Evolutionary conservation across 2,113 vertebrate species (phyloP).

Genomic region (Crotalus viridis): DNA sequence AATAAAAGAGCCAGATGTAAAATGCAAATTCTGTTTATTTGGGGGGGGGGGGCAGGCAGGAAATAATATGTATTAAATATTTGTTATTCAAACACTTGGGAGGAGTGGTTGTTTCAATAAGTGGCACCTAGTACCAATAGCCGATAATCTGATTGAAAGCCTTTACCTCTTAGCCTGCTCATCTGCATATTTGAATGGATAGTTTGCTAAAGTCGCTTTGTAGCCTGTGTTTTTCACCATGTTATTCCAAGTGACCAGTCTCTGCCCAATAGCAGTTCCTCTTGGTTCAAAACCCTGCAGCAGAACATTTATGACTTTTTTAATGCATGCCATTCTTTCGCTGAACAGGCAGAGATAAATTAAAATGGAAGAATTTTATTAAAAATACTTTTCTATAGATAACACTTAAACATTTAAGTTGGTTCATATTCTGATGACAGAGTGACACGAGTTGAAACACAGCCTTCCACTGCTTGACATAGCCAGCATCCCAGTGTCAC

Average conservation of each 20-base stretch:
- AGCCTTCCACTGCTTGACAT: background rate
- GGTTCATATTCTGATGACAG: conserved; percentile 37
- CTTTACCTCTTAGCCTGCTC: conserved; percentile 96
- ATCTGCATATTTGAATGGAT: conserved; percentile 97
- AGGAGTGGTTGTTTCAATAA: background rate
- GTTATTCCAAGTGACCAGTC: conserved; percentile 98
- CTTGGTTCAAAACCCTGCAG: conserved; percentile 93
- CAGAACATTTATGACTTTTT: conserved; percentile 47
- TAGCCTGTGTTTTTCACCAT: conserved; percentile 99
- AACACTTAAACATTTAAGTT: conserved; percentile 31
- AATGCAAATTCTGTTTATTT: background rate
- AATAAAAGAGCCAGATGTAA: background rate
- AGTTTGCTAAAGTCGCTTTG: conserved; percentile 96
- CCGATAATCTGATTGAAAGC: background rate
- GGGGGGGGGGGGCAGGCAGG: accelerated
- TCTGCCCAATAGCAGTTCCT: conserved; percentile 93
- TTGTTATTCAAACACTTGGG: background rate
- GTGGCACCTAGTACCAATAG: background rate
- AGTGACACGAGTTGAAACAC: background rate
- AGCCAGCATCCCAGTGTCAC: background rate
- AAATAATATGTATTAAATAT: background rate
- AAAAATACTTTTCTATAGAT: conserved; percentile 33
- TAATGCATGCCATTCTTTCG: conserved; percentile 39
- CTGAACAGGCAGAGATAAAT: conserved; percentile 27
- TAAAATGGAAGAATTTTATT: conserved; percentile 42